These are phyloP conservation scores for Andrena haemorrhoa DNA, from an alignment of 2,888 invertebrate species.

Conservation along the genomic window DNA sequence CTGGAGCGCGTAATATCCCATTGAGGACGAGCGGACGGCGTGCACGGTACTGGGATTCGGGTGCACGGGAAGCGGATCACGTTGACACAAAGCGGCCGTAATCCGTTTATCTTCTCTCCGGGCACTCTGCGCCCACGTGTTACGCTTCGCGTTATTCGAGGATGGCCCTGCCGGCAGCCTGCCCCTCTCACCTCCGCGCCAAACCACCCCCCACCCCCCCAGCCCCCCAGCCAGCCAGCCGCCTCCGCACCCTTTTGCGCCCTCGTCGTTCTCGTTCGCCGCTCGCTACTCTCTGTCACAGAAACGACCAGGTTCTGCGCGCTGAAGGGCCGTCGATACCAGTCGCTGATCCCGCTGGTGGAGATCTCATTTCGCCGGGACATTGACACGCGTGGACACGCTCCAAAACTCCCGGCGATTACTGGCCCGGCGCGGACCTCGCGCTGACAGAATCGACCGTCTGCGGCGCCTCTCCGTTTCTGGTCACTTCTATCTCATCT, in stretches of 20 bases:
- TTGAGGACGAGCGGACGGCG: slow-evolving; percentile 78
- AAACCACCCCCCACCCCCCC: neutral
- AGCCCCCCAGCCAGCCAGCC: too few relatives aligned
- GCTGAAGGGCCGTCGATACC: slow-evolving; percentile 32
- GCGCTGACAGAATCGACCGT: neutral
- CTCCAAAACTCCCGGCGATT: slow-evolving; percentile 8
- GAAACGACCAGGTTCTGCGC: slow-evolving; percentile 31
- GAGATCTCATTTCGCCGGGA: slow-evolving; percentile 40
- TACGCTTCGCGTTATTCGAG: slow-evolving; percentile 74
- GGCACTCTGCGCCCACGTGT: slow-evolving; percentile 79
- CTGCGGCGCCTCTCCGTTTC: neutral
- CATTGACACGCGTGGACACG: slow-evolving; percentile 23
- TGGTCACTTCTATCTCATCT: neutral
- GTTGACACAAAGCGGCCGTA: slow-evolving; percentile 85
- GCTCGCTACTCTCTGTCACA: slow-evolving; percentile 37
- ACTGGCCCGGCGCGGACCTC: neutral
- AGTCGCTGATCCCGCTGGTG: slow-evolving; percentile 28
- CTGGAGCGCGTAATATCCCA: slow-evolving; percentile 84
- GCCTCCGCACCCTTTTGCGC: slow-evolving; percentile 28
- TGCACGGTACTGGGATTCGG: slow-evolving; percentile 76
- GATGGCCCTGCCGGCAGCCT: slow-evolving; percentile 53
- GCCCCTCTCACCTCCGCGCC: neutral
- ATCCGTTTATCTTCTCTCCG: slow-evolving; percentile 85
- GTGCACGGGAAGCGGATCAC: slow-evolving; percentile 83
- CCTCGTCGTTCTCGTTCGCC: slow-evolving; percentile 17